phyloP scores from a whole-genome alignment of 2,888 invertebrate species.

The Chaetoderma sp. region DNA sequence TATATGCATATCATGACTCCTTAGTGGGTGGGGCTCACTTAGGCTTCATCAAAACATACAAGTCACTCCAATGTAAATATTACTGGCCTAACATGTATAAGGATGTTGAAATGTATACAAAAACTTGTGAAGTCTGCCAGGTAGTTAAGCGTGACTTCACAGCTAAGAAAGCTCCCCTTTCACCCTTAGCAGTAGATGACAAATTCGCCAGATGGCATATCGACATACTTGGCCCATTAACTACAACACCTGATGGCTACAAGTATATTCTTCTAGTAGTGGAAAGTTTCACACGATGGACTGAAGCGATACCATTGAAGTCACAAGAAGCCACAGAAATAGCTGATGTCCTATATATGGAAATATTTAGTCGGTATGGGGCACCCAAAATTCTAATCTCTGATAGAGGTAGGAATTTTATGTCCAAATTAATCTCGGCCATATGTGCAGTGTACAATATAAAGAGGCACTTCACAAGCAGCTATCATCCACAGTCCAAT shows the following conservation, averaged over 20 bases:
- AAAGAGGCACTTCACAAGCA: no score
- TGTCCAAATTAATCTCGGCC: no score
- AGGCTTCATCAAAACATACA: slow-evolving; percentile 19
- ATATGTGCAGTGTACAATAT: no score
- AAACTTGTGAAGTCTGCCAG: slow-evolving; percentile 20
- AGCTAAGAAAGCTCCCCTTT: slow-evolving; percentile 12
- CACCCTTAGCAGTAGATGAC: slow-evolving; percentile 12
- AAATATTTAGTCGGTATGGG: no score
- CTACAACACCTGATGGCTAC: slow-evolving; percentile 6
- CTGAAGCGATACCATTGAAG: no score
- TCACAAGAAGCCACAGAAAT: no score
- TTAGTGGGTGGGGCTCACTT: slow-evolving; percentile 19
- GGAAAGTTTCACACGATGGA: no score
- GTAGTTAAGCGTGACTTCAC: slow-evolving; percentile 4
- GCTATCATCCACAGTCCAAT: no score
- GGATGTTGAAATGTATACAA: slow-evolving; percentile 19
- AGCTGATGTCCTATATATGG: no score
- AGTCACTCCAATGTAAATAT: slow-evolving; percentile 15
- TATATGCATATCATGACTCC: slow-evolving; percentile 25
- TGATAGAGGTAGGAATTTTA: no score
- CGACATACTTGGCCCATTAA: slow-evolving; percentile 22
- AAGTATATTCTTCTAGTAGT: slow-evolving; percentile 2
- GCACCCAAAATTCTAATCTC: no score
- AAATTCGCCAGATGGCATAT: slow-evolving; percentile 20
- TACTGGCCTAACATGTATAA: slow-evolving; percentile 20